Conservation (phyloP, 2,113 vertebrate genomes). For the Silurus meridionalis region DNA sequence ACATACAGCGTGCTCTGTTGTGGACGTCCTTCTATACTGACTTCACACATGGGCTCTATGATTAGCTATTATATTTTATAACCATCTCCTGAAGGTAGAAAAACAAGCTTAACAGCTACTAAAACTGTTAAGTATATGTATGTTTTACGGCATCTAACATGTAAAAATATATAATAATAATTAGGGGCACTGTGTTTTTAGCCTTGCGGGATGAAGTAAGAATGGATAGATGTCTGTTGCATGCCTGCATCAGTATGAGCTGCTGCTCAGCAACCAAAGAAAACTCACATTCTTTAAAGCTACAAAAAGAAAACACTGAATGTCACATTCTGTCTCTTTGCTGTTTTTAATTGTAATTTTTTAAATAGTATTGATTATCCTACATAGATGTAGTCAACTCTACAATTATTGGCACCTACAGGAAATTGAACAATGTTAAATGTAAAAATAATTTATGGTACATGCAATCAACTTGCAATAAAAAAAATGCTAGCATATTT, state of each 20-base stretch:
- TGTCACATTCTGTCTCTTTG: neutral
- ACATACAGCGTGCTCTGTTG: neutral
- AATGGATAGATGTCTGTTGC: neutral
- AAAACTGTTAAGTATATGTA: neutral
- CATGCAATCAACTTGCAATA: neutral
- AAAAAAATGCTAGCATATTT: neutral
- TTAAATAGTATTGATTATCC: neutral
- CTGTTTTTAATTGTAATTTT: neutral
- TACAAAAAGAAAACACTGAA: neutral
- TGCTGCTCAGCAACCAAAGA: slow-evolving; percentile 73
- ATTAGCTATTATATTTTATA: neutral
- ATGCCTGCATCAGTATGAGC: slow-evolving; percentile 33
- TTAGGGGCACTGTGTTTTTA: neutral
- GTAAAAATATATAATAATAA: neutral
- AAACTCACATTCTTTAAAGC: slow-evolving; percentile 54
- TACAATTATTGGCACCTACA: neutral
- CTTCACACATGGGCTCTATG: neutral
- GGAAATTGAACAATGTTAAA: neutral
- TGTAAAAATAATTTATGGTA: neutral
- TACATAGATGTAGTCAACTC: neutral
- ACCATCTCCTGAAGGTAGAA: neutral
- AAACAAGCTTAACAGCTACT: neutral
- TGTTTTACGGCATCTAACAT: neutral
- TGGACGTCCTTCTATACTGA: neutral
- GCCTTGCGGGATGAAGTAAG: neutral